Evolutionary conservation across 2,113 vertebrate genomes (phyloP).

Genomic region (Spilogale gracilis): DNA sequence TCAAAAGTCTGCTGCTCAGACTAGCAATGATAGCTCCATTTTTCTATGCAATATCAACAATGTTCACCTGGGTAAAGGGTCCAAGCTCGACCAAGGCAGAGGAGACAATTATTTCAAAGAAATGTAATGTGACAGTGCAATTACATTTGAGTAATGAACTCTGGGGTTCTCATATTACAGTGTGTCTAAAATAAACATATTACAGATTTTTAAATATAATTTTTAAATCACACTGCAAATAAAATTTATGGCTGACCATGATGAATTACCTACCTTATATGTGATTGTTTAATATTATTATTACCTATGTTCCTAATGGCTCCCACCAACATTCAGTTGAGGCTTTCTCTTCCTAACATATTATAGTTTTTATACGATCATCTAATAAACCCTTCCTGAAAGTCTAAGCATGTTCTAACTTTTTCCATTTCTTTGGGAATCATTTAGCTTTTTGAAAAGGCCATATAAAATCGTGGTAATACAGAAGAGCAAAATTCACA

Average conservation of each 20-base stretch:
- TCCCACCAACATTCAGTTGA: rapidly evolving
- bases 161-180: neutral
- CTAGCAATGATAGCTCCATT: too few relatives aligned
- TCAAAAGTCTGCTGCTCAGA: neutral
- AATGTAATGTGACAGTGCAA: neutral
- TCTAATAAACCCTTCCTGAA: neutral
- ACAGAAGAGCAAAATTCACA: neutral
- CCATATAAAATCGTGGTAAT: neutral
- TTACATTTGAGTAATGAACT: neutral
- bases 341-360: neutral
- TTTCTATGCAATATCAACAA: neutral
- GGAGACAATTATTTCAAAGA: neutral
- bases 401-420: neutral
- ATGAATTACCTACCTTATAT: neutral
- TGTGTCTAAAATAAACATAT: neutral
- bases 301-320: neutral
- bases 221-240: neutral
- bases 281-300: neutral
- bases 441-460: neutral
- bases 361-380: neutral
- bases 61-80: neutral
- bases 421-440: neutral
- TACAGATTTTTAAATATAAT: neutral
- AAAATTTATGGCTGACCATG: neutral
- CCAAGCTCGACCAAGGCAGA: neutral